A percentile compares a stretch with the other conserved stretches of the same genome.
phyloP scores from a whole-genome alignment of 2,797 vertebrate species.

The Scleropages formosus region DNA sequence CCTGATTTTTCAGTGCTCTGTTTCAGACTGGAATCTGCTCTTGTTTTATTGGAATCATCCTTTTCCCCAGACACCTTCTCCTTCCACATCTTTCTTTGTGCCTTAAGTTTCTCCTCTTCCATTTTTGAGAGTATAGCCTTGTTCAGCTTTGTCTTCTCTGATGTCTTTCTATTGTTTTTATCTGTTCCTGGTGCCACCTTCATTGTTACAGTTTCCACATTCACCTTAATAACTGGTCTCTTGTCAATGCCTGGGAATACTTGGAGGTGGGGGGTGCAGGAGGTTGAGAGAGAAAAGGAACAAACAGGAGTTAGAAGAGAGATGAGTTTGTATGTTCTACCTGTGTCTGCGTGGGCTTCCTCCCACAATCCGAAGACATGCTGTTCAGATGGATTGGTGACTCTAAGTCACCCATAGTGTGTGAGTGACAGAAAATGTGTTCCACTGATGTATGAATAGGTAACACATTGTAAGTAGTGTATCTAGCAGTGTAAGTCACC shows the following conservation, averaged over 20 bases:
- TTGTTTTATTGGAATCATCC: conserved; percentile 33
- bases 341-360: no score
- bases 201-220: conserved; percentile 44
- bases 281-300: not conserved
- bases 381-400: no score
- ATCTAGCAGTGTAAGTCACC: no score
- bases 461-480: no score
- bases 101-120: conserved; percentile 40
- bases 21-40: conserved; percentile 17
- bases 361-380: no score
- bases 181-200: conserved; percentile 47
- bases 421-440: no score
- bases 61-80: conserved; percentile 25
- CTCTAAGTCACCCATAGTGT: no score
- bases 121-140: conserved; percentile 51
- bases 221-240: conserved; percentile 46
- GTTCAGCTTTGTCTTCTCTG: conserved; percentile 44
- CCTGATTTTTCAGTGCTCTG: not conserved
- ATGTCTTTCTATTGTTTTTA: conserved; percentile 39
- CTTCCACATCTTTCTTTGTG: conserved; percentile 45
- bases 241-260: conserved; percentile 50
- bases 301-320: no score
- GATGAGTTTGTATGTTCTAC: no score
- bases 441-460: no score
- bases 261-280: conserved; percentile 10